Conservation (phyloP, 2,113 vertebrate genomes). For the Terrapene triunguis region DNA sequence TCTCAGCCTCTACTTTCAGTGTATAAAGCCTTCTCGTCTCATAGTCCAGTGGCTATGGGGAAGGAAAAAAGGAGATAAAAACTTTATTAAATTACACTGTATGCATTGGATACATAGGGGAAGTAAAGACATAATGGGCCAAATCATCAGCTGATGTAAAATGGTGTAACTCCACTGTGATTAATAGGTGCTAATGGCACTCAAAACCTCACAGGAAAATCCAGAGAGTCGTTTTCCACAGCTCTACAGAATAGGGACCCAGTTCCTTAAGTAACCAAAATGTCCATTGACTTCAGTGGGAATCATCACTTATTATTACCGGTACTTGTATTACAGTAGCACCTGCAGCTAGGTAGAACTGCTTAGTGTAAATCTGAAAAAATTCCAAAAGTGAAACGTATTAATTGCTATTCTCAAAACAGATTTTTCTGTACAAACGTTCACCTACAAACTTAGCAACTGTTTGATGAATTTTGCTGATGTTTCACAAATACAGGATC, state of each 20-base stretch:
- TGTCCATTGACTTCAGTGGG: background rate
- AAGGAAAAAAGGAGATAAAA: background rate
- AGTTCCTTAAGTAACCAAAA: background rate
- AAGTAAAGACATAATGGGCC: background rate
- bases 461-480: background rate
- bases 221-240: background rate
- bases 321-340: background rate
- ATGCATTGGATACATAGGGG: background rate
- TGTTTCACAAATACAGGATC: background rate
- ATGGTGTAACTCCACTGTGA: background rate
- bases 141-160: background rate
- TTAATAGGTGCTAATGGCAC: background rate
- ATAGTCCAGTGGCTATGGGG: slow-evolving; percentile 83
- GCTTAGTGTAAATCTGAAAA: background rate
- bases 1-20: slow-evolving; percentile 86
- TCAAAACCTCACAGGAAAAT: background rate
- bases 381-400: background rate
- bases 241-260: background rate
- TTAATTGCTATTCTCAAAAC: background rate
- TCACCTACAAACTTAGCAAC: background rate
- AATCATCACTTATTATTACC: background rate
- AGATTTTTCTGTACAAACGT: background rate
- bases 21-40: slow-evolving; percentile 83
- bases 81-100: background rate
- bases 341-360: background rate